Conservation (phyloP, 2,797 vertebrate genomes). For the Myotis planiceps region DNA sequence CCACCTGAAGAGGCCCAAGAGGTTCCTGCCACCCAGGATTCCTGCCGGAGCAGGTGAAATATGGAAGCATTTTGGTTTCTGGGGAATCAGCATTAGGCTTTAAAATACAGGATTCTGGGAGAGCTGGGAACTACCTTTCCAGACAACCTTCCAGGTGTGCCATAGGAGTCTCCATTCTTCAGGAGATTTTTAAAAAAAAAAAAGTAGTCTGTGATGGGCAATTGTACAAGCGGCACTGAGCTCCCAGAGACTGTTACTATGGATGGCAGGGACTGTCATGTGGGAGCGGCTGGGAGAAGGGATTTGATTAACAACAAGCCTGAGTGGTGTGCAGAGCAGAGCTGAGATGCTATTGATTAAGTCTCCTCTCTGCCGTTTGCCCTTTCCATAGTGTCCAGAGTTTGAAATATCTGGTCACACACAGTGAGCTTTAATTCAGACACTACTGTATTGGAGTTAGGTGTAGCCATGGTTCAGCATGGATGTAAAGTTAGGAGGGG, state of each 20-base stretch:
- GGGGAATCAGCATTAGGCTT: background rate
- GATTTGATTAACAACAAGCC: background rate
- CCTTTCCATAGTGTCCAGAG: background rate
- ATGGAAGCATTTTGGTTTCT: background rate
- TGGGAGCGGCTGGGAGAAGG: background rate
- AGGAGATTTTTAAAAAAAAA: background rate
- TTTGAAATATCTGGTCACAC: constrained; percentile 11
- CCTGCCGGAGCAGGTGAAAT: background rate
- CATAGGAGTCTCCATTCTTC: background rate
- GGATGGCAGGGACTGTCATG: background rate
- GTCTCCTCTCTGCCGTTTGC: background rate
- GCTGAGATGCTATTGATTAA: background rate
- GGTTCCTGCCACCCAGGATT: background rate
- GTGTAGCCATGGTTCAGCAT: background rate
- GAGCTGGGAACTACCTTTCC: background rate
- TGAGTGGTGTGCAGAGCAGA: background rate
- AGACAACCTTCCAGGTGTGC: background rate
- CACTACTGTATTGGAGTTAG: background rate
- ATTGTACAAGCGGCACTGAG: background rate
- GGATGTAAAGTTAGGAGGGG: background rate
- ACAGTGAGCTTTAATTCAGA: background rate
- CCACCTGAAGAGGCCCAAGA: background rate
- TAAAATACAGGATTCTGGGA: background rate
- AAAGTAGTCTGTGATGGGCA: background rate
- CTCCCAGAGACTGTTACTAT: background rate